Evolutionary conservation across 2,888 invertebrate species (phyloP).

Genomic region (Sarcophaga rosellei): DNA sequence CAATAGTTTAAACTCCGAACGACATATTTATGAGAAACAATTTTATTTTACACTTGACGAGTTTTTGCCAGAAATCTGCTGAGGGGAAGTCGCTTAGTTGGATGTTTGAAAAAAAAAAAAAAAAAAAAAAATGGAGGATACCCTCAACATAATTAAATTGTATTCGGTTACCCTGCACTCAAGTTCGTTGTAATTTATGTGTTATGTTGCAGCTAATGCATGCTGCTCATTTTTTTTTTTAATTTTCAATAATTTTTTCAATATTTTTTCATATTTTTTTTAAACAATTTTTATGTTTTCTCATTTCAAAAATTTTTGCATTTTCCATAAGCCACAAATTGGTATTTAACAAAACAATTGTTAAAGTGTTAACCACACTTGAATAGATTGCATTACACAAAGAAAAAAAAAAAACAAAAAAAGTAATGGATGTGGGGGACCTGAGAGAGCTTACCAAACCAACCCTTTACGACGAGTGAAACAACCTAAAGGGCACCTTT

Average conservation of each 20-base stretch:
- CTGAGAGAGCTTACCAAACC: conserved; percentile 28
- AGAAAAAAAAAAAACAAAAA: background rate
- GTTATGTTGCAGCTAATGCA: background rate
- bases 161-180: conserved; percentile 52
- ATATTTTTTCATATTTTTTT: background rate
- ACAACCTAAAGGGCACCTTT: conserved; percentile 14
- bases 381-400: conserved; percentile 56
- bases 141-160: conserved; percentile 64
- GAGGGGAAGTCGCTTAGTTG: too few relatives aligned
- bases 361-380: conserved; percentile 66
- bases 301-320: conserved; percentile 31
- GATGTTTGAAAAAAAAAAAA: too few relatives aligned
- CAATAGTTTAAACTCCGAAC: too few relatives aligned
- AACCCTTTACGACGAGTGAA: conserved; percentile 36
- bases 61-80: too few relatives aligned
- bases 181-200: conserved; percentile 59
- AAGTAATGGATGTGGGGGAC: background rate
- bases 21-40: too few relatives aligned
- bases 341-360: conserved; percentile 68
- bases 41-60: too few relatives aligned
- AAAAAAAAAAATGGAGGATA: background rate
- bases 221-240: background rate
- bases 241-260: background rate
- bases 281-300: background rate
- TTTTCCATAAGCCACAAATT: conserved; percentile 65